Evolutionary conservation across 2,797 vertebrate genomes (phyloP).

Genomic region (Sternarchorhynchus goeldii): DNA sequence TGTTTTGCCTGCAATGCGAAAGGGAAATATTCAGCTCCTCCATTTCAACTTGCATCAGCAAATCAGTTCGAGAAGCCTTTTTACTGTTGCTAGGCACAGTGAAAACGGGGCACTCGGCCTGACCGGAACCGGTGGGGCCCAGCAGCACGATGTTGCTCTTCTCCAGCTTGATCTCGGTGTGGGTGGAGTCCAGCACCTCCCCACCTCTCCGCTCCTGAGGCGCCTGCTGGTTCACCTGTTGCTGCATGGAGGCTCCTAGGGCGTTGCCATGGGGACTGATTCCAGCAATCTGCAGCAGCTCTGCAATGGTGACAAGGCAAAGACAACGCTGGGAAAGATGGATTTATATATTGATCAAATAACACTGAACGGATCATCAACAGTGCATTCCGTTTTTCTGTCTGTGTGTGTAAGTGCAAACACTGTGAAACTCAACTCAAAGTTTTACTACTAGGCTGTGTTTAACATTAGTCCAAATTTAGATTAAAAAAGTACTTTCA

Average conservation of each 20-base stretch:
- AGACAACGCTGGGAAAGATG: neutral
- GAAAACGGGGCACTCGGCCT: neutral
- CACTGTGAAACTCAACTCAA: too few species aligned
- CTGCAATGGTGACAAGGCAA: slow-evolving; percentile 59
- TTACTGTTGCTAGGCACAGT: neutral
- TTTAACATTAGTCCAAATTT: too few species aligned
- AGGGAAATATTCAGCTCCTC: neutral
- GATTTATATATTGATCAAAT: neutral
- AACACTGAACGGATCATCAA: too few species aligned
- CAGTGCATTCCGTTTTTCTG: too few species aligned
- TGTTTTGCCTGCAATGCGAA: slow-evolving; percentile 80
- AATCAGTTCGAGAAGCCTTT: neutral
- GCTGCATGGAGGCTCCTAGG: slow-evolving; percentile 86
- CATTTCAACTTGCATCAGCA: neutral
- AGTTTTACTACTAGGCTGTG: too few species aligned
- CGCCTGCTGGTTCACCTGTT: slow-evolving; percentile 82
- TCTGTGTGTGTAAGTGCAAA: too few species aligned
- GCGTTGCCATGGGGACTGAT: slow-evolving; percentile 87
- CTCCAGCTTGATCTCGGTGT: slow-evolving; percentile 86
- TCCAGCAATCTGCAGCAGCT: slow-evolving; percentile 86
- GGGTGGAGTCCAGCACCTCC: slow-evolving; percentile 82
- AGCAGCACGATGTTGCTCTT: slow-evolving; percentile 90
- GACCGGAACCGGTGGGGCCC: slow-evolving; percentile 89
- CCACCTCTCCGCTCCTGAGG: slow-evolving; percentile 85
- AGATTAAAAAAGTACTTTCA: too few species aligned